Conservation (phyloP, 1,140 invertebrate species). For the Drosophila aff. region DNA sequence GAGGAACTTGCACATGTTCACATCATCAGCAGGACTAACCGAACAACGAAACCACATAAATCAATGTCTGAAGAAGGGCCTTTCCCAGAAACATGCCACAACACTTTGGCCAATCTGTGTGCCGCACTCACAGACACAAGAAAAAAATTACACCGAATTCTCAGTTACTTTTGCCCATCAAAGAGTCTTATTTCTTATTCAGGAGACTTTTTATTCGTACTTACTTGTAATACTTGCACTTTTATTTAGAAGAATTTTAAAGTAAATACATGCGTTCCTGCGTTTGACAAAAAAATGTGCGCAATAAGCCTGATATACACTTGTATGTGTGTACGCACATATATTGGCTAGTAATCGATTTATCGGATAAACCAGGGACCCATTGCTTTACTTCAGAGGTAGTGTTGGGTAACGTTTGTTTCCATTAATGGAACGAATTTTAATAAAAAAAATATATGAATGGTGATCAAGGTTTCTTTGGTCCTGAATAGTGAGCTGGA, state of each 20-base stretch:
- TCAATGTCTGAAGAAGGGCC: slow-evolving; percentile 59
- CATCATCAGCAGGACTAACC: slow-evolving; percentile 33
- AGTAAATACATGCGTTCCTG: background rate
- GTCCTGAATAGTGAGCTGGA: background rate
- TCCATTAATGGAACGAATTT: background rate
- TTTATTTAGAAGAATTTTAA: background rate
- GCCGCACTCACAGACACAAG: slow-evolving; percentile 7
- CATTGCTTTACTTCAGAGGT: fast-evolving
- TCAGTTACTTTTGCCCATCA: background rate
- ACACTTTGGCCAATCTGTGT: slow-evolving; percentile 24
- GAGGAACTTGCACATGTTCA: slow-evolving; percentile 17
- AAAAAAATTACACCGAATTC: background rate
- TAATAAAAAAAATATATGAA: background rate
- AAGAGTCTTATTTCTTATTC: background rate
- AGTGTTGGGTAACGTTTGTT: background rate
- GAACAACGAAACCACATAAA: slow-evolving; percentile 72
- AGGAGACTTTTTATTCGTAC: background rate
- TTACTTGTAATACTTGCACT: background rate
- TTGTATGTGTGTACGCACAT: background rate
- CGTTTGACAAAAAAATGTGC: background rate
- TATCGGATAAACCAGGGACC: slow-evolving; percentile 3
- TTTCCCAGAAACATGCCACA: slow-evolving; percentile 12
- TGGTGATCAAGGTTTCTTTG: background rate
- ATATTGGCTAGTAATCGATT: background rate
- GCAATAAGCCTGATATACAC: background rate